A percentile compares a stretch with the other conserved stretches of the same genome.
These are phyloP conservation scores for Cairina moschata DNA, from an alignment of 2,113 vertebrate genomes.

Conservation along the genomic window DNA sequence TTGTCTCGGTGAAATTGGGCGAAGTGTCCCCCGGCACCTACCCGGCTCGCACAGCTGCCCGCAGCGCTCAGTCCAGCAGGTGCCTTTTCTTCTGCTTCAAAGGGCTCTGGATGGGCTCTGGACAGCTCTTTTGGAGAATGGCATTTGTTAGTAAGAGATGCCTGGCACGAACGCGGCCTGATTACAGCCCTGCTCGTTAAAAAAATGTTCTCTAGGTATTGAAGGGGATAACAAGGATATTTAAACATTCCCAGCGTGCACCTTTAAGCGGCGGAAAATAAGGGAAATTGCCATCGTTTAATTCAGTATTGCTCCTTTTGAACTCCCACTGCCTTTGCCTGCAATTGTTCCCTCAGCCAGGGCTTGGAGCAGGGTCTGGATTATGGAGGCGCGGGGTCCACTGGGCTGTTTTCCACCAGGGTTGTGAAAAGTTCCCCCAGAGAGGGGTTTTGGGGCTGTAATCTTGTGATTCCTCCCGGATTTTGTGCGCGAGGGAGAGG, in stretches of 20 bases:
- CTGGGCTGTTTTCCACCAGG: not conserved
- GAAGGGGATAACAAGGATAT: conserved; percentile 58
- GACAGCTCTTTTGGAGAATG: not conserved
- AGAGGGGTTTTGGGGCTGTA: not conserved
- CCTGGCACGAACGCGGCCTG: conserved; percentile 22
- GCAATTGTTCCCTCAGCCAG: not conserved
- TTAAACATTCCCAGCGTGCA: conserved; percentile 64
- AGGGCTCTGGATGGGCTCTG: not conserved
- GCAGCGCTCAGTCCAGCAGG: not conserved
- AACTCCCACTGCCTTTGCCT: conserved; percentile 35
- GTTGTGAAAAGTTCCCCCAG: not conserved
- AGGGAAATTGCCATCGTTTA: conserved; percentile 27
- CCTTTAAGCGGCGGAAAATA: conserved; percentile 32
- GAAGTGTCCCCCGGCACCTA: not conserved
- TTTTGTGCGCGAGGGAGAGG: not conserved
- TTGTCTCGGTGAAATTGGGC: not conserved
- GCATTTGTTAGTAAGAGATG: not conserved
- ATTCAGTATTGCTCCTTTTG: conserved; percentile 50
- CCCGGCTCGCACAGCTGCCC: not conserved
- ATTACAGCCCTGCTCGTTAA: conserved; percentile 49
- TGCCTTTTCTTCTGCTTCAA: conserved; percentile 29
- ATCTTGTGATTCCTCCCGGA: not conserved
- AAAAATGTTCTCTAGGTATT: conserved; percentile 17
- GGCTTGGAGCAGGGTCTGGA: not conserved
- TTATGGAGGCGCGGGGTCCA: rapidly evolving